Conservation (phyloP, 2,888 invertebrate species). For the Stenchaetothrips biformis region DNA sequence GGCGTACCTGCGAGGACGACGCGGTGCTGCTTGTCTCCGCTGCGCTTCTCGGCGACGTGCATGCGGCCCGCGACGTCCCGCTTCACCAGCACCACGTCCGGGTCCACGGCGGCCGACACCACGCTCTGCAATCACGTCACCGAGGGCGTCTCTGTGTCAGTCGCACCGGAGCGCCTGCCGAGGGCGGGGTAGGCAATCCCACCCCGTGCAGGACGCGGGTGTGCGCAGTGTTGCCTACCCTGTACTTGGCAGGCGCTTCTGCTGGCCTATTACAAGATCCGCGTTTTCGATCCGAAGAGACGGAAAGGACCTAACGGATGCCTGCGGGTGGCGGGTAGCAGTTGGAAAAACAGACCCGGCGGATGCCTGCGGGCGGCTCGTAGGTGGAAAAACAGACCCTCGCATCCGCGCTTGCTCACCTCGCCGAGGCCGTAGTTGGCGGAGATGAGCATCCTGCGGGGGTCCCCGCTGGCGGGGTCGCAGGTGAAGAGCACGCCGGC, state of each 20-base stretch:
- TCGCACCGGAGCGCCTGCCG: too few relatives aligned
- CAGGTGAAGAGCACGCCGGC: slow-evolving; percentile 79
- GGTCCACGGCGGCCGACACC: slow-evolving; percentile 71
- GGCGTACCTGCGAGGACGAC: slow-evolving; percentile 48
- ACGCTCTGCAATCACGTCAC: slow-evolving; percentile 56
- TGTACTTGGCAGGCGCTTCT: not conserved
- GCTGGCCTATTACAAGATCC: too few relatives aligned
- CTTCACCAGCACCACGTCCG: slow-evolving; percentile 63
- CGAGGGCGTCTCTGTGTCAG: not conserved
- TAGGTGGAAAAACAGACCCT: too few relatives aligned
- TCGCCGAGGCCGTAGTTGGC: slow-evolving; percentile 81
- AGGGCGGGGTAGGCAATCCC: too few relatives aligned
- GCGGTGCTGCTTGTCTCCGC: slow-evolving; percentile 55
- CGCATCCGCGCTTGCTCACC: slow-evolving; percentile 53
- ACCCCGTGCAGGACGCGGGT: too few relatives aligned
- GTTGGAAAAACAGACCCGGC: too few relatives aligned
- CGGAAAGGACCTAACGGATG: too few relatives aligned
- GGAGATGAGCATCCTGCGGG: slow-evolving; percentile 62
- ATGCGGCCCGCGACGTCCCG: slow-evolving; percentile 51
- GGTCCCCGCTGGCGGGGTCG: slow-evolving; percentile 68
- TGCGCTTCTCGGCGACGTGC: slow-evolving; percentile 46
- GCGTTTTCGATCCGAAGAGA: too few relatives aligned
- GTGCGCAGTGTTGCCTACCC: too few relatives aligned
- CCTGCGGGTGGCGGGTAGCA: too few relatives aligned
- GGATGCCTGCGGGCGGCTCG: too few relatives aligned